These are phyloP conservation scores for Isoperla grammatica DNA, from an alignment of 2,888 invertebrate genomes.

Conservation along the genomic window DNA sequence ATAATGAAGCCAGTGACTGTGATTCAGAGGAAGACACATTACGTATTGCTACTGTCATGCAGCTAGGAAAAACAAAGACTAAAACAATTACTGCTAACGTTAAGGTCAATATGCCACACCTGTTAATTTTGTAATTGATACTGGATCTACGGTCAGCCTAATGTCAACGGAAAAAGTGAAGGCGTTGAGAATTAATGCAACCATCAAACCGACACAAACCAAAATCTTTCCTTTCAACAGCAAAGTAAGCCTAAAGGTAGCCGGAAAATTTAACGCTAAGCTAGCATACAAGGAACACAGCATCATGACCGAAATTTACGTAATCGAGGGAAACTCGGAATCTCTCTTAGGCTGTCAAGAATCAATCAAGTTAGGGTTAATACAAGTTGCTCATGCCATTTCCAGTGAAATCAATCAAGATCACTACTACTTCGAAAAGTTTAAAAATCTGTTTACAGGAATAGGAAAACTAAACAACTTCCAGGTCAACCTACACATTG, in stretches of 20 bases:
- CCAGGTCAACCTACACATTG: not conserved
- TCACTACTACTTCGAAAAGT: not conserved
- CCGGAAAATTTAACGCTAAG: not conserved
- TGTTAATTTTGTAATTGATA: not conserved
- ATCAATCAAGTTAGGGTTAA: not conserved
- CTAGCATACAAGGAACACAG: not conserved
- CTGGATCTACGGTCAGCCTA: not conserved
- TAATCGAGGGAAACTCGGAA: not conserved
- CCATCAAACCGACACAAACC: not conserved
- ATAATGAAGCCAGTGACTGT: too few relatives aligned
- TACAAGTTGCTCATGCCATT: not conserved
- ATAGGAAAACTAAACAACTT: not conserved
- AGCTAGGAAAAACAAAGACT: not conserved
- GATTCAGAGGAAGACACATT: too few relatives aligned
- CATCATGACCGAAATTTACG: not conserved
- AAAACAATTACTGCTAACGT: not conserved
- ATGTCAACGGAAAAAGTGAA: not conserved
- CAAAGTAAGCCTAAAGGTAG: not conserved
- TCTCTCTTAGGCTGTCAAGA: not conserved
- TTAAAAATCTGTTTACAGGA: not conserved
- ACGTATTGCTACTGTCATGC: not conserved
- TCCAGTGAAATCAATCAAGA: not conserved
- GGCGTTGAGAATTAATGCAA: not conserved
- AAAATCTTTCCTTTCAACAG: not conserved
- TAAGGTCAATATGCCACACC: not conserved